A percentile compares a stretch with the other conserved stretches of the same genome.
These are phyloP conservation scores for Globia sparganii DNA, from an alignment of 2,888 invertebrate species.

Conservation along the genomic window DNA sequence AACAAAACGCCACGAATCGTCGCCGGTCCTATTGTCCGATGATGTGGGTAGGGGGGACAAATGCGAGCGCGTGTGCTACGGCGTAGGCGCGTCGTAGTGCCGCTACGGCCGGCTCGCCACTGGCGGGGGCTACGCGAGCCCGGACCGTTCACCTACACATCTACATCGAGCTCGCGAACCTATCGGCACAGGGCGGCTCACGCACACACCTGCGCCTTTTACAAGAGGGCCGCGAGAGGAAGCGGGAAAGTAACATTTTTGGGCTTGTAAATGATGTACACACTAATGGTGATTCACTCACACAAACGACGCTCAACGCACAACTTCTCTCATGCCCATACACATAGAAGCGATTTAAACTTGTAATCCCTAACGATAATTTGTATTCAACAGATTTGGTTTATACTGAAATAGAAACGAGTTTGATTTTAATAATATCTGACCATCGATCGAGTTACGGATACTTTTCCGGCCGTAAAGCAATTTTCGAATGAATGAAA, in stretches of 20 bases:
- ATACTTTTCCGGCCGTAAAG: background rate
- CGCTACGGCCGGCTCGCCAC: slow-evolving; percentile 86
- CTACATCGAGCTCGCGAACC: slow-evolving; percentile 75
- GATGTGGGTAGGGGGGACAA: slow-evolving; percentile 72
- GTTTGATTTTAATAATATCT: slow-evolving; percentile 46
- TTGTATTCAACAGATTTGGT: slow-evolving; percentile 87
- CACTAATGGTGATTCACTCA: slow-evolving; percentile 85
- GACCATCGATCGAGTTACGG: slow-evolving; percentile 13
- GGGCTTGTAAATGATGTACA: slow-evolving; percentile 87
- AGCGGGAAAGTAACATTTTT: slow-evolving; percentile 88
- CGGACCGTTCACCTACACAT: slow-evolving; percentile 86
- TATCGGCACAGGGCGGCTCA: slow-evolving; percentile 73
- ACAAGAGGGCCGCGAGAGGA: slow-evolving; percentile 81
- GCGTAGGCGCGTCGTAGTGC: slow-evolving; percentile 85
- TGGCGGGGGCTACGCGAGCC: slow-evolving; percentile 89
- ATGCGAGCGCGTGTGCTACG: slow-evolving; percentile 76
- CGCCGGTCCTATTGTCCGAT: slow-evolving; percentile 84
- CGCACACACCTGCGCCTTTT: slow-evolving; percentile 78
- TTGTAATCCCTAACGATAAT: slow-evolving; percentile 89
- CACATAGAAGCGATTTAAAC: slow-evolving; percentile 87
- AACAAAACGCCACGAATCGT: slow-evolving; percentile 85
- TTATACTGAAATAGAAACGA: slow-evolving; percentile 71
- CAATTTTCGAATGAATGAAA: slow-evolving; percentile 12
- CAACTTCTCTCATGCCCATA: slow-evolving; percentile 78
- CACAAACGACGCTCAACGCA: slow-evolving; percentile 77